Percentiles rank a stretch among this genome's conserved stretches.
These are phyloP conservation scores for Balearica regulorum DNA, from an alignment of 2,797 vertebrate genomes.

Conservation along the genomic window DNA sequence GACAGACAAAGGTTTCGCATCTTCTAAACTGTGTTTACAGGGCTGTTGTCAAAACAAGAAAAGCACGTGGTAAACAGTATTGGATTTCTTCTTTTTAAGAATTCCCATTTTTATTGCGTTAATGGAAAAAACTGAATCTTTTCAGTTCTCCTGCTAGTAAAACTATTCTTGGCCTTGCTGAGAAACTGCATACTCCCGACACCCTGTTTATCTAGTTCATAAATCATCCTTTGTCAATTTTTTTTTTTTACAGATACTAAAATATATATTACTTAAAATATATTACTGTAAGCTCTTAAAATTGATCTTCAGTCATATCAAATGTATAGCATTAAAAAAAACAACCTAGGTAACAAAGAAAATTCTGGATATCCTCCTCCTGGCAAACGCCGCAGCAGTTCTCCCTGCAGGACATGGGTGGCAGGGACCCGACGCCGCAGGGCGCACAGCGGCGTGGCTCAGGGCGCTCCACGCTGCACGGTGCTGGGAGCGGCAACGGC, in stretches of 20 bases:
- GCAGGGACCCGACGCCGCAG: too few relatives aligned
- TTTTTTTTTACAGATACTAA: conserved; percentile 91
- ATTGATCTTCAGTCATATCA: conserved; percentile 82
- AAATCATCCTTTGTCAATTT: conserved; percentile 67
- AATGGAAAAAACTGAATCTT: conserved; percentile 33
- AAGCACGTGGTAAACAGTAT: conserved; percentile 52
- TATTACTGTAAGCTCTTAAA: conserved; percentile 91
- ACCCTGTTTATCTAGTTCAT: conserved; percentile 82
- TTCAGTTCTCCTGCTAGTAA: conserved; percentile 43
- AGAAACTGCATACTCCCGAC: conserved; percentile 65
- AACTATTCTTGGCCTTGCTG: conserved; percentile 41
- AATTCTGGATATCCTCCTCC: conserved; percentile 5
- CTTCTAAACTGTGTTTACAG: conserved; percentile 57
- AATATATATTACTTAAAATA: conserved; percentile 99
- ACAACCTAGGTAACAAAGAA: not conserved
- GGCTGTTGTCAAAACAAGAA: conserved; percentile 51
- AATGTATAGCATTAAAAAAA: conserved; percentile 71
- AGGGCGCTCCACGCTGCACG: not conserved
- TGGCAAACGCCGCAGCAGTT: not conserved
- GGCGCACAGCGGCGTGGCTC: too few relatives aligned
- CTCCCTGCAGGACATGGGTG: fast-evolving
- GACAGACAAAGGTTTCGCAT: conserved; percentile 70
- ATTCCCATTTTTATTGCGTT: conserved; percentile 75
- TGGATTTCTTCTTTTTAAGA: conserved; percentile 57
- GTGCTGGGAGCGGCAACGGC: not conserved